Conservation (phyloP, 2,797 vertebrate genomes). For the Phrynocephalus guinanensis region DNA sequence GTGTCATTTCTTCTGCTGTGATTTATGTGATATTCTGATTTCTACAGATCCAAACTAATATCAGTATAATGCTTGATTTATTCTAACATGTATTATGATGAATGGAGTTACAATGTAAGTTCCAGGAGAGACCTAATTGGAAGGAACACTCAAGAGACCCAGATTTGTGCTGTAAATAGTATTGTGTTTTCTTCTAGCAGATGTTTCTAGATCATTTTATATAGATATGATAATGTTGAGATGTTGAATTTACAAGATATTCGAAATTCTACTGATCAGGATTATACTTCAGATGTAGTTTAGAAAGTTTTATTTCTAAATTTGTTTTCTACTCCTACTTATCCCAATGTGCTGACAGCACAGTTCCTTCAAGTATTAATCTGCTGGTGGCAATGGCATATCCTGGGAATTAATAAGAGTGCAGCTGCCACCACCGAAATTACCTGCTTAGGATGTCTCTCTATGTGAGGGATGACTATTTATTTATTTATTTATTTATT, state of each 20-base stretch:
- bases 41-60: background rate
- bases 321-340: background rate
- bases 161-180: no score
- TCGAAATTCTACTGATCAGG: background rate
- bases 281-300: background rate
- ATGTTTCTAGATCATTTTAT: background rate
- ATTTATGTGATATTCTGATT: conserved; percentile 33
- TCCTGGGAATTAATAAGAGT: no score
- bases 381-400: no score
- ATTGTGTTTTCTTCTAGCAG: background rate
- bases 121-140: background rate
- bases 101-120: conserved; percentile 10
- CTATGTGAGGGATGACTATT: no score
- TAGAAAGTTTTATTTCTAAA: background rate
- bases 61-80: background rate
- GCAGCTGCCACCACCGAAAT: no score
- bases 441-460: no score
- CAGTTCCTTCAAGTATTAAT: no score
- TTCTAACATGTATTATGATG: conserved; percentile 4
- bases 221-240: background rate
- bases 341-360: no score
- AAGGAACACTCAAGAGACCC: background rate
- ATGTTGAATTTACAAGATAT: background rate
- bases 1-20: conserved; percentile 16
- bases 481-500: no score